phyloP scores from a whole-genome alignment of 2,888 invertebrate genomes.

The Pantelozetes paolii region DNA sequence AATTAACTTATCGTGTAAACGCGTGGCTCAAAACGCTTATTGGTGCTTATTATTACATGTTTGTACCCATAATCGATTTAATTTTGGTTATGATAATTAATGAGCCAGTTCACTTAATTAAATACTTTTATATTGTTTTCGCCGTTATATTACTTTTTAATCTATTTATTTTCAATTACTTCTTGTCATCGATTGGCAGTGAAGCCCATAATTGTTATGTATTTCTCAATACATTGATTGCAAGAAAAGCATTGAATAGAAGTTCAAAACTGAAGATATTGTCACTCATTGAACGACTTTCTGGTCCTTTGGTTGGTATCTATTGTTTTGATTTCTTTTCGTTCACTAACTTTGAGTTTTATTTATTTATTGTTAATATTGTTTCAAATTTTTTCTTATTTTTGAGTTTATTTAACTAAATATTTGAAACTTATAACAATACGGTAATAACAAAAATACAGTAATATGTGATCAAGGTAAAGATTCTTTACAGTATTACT shows the following conservation, averaged over 20 bases:
- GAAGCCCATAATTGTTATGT: background rate
- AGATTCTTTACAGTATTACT: too few species aligned
- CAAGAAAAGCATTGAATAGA: background rate
- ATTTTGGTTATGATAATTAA: too few species aligned
- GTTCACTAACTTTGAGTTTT: constrained; percentile 1
- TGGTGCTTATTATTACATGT: too few species aligned
- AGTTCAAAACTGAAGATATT: background rate
- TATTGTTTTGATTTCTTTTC: constrained; percentile 9
- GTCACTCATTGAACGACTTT: background rate
- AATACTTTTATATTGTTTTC: too few species aligned
- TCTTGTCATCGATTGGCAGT: background rate
- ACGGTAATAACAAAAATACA: too few species aligned
- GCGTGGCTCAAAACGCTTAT: too few species aligned
- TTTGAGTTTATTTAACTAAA: background rate
- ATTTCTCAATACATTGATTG: background rate
- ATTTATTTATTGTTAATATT: background rate
- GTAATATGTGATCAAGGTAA: too few species aligned
- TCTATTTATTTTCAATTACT: background rate
- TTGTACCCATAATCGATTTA: too few species aligned
- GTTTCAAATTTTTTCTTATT: background rate
- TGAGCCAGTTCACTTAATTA: too few species aligned
- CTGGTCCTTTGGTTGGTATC: background rate
- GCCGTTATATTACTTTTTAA: too few species aligned
- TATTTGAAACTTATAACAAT: too few species aligned
- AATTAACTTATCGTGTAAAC: too few species aligned